Base-by-base conservation (phyloP, 2,113 vertebrate genomes). In the Lepisosteus oculatus region DNA sequence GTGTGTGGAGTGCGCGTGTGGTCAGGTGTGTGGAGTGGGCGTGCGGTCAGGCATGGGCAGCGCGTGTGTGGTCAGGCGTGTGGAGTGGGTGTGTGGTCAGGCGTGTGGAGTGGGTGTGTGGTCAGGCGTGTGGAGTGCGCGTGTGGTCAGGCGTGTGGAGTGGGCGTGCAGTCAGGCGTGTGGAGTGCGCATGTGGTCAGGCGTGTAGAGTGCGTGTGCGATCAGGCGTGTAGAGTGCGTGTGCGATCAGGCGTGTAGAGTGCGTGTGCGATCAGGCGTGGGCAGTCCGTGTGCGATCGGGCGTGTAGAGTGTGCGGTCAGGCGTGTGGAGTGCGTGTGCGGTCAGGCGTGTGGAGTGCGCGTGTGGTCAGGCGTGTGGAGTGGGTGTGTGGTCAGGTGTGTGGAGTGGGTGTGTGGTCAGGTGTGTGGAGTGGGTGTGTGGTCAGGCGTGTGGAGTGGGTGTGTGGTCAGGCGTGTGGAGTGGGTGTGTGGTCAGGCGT, bases 301-400 rank as follows among this genome's bases (percentile, higher is more conserved):
- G 42, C 3, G 43, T 65, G 6, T 45, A 9, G 4, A 6, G 44
- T 14, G 3, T n/a, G n/a, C n/a, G n/a, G n/a, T n/a, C n/a, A 44
- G 3, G 42, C 3, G 43, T 65, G 6, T 65, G 15, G 12, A 5
- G 44, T 14, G 13, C 1, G 13, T 43, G 7, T 13, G 12, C 57
- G 62, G 29, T 64, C 14, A 14, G 45, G 45, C 8, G n/a, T 44
- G 9, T 43, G 12, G 3, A 2, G 56, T 4, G 7, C 15, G 43
- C 8, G 29, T 69, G 67, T 55, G 2, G 47, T 51, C 15, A 17
- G 15, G 15, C 15, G 15, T 17, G 15, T 17, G 15, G 15, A 17
- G 15, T 17, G 15, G 0, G 15, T 0, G 94, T 99, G 2, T 95
- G 99, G 76, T 95, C 97, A 0, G 97, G 4, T 6, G 8, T 29